Evolutionary conservation across 2,113 vertebrate species (phyloP).

Genomic region (Amphiprion ocellaris): DNA sequence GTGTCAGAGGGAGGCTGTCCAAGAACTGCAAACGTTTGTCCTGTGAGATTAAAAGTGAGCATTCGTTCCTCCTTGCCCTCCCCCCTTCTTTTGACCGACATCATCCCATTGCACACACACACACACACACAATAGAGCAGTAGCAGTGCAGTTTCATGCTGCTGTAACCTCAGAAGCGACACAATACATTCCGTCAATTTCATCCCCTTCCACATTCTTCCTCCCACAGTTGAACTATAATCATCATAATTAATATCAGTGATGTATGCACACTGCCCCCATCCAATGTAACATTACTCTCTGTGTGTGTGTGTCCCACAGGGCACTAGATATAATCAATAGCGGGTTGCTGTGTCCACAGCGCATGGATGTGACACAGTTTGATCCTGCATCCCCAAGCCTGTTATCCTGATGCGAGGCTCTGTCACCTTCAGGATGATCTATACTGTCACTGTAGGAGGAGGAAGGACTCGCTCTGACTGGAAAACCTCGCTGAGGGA

Average conservation of each 20-base stretch:
- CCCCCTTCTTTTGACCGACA: slow-evolving; percentile 34
- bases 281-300: slow-evolving; percentile 3
- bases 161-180: slow-evolving; percentile 16
- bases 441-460: slow-evolving; percentile 16
- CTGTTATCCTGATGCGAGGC: slow-evolving; percentile 30
- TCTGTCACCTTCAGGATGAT: slow-evolving; percentile 54
- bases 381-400: slow-evolving; percentile 35
- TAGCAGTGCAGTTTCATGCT: slow-evolving; percentile 7
- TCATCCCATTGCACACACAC: slow-evolving; percentile 7
- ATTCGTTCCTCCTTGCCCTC: slow-evolving; percentile 24
- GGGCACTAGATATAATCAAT: slow-evolving; percentile 42
- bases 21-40: slow-evolving; percentile 41
- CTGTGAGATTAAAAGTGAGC: slow-evolving; percentile 57
- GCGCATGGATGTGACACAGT: slow-evolving; percentile 26
- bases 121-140: slow-evolving; percentile 3
- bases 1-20: slow-evolving; percentile 12
- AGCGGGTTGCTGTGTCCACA: slow-evolving; percentile 21
- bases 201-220: not conserved
- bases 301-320: slow-evolving; percentile 28
- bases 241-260: slow-evolving; percentile 59
- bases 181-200: slow-evolving; percentile 24
- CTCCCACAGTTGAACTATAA: slow-evolving; percentile 15
- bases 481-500: slow-evolving; percentile 11
- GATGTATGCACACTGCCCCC: slow-evolving; percentile 49
- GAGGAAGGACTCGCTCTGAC: slow-evolving; percentile 6